phyloP scores from a whole-genome alignment of 2,888 invertebrate genomes.

The Alitta virens region DNA sequence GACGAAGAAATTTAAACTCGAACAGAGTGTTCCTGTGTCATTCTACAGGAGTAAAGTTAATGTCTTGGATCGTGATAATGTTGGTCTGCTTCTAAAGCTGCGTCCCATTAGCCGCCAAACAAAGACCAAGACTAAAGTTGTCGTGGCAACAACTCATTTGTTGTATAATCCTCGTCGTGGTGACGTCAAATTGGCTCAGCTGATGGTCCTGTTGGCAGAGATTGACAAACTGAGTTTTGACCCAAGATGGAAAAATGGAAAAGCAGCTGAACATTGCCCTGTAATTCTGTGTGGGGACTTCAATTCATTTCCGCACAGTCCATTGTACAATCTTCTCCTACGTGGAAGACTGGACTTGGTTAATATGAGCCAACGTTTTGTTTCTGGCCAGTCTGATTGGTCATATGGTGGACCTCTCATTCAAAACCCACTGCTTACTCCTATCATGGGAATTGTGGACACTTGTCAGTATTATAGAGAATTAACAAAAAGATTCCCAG shows the following conservation, averaged over 20 bases:
- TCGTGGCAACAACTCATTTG: constrained; percentile 91
- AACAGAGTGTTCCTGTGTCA: constrained; percentile 71
- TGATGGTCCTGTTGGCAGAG: constrained; percentile 79
- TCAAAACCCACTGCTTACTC: constrained; percentile 49
- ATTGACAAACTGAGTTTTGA: constrained; percentile 68
- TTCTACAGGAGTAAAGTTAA: constrained; percentile 64
- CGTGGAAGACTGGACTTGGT: constrained; percentile 63
- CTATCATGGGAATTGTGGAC: constrained; percentile 57
- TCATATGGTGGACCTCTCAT: constrained; percentile 27
- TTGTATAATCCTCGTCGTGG: constrained; percentile 86
- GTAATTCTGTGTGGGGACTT: constrained; percentile 90
- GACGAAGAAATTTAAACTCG: constrained; percentile 66
- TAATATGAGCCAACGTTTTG: constrained; percentile 37
- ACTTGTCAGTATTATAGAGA: constrained; percentile 54
- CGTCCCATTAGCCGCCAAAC: constrained; percentile 45
- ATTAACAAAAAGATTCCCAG: constrained; percentile 10
- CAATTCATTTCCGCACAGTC: constrained; percentile 76
- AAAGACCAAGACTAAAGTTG: constrained; percentile 55
- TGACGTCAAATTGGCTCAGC: constrained; percentile 87
- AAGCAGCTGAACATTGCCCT: constrained; percentile 64
- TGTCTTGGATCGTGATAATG: constrained; percentile 80
- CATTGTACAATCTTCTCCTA: constrained; percentile 70
- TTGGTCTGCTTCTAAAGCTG: constrained; percentile 79
- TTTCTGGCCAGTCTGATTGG: constrained; percentile 55
- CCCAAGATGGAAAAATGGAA: background rate